Evolutionary conservation across 2,113 vertebrate species (phyloP), one percentile per base, ranked within the genome.

Genomic region (Aspiorhynchus laticeps): DNA sequence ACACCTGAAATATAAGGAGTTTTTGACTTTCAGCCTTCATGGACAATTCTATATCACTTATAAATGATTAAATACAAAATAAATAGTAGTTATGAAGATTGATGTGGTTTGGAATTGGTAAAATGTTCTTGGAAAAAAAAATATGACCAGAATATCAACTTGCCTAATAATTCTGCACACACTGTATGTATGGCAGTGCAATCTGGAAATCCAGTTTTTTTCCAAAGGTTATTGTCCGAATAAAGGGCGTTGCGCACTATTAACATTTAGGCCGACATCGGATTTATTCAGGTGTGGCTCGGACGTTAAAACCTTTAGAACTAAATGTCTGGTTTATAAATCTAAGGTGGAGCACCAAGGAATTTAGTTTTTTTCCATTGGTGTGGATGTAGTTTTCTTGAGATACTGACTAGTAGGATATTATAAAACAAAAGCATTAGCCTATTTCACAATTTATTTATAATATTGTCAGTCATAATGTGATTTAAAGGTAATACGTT

Each of bases 251-350:
- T 11, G 48, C 31, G 5, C 28, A 8, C 31, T 59, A 38, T 38
- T 80, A 59, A n/a, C 11, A 79, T 79, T 36, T 24, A 14, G 53
- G 11, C 17, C 6, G 6, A 8, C 21, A 15, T 59, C 1, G 53
- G 53, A 61, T 61, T n/a, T 80, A 61, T 80, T n/a, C 78, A 61
- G 78, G 51, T 79, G 77, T 79, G 51, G 53, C 53, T 41, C 12
- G 36, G 53, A 61, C 33, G 0, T n/a, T 41, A 61, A 61, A 80
- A 24, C 31, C 77, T 81, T 81, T 7, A 65, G 56, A 81, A 63
- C 79, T 81, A 9, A 63, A 81, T 81, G 56, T 65, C 24, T 43
- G 79, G 21, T n/a, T 26, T 41, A 26, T 43, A 3, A 81, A 65
- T 41, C 41, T 26, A 65, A 43, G 80, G 80, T 67, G 56, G 38